Base-by-base conservation (phyloP, 23 tunicate species). In the Aplidium turbinatum region DNA sequence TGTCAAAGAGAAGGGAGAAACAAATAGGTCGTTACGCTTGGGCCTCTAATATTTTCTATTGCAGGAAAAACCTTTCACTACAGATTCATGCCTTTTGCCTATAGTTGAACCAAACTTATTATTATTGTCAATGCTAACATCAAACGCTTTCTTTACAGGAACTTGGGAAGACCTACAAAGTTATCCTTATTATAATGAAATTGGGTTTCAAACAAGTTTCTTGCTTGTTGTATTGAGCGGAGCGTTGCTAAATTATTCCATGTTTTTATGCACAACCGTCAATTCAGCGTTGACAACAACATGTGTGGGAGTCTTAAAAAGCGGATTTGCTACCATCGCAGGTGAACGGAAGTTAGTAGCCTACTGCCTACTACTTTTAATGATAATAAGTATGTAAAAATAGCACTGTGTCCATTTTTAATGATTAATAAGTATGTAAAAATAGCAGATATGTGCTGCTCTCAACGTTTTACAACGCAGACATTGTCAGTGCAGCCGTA, bases 201-300 rank as follows among this genome's bases (percentile, higher is more conserved):
- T 52, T 31, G 26, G 57, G 38, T 83, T 93, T 58, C 9, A 75
- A 35, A 4, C 66, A 33, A 58, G 80, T n/a, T 82, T 93, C 32
- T 4, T 76, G 3, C 3, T 82, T 1, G 86, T 93, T 6, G 66
- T 84, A 5, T 42, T 54, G 0, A 76, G 76, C 4, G 98, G 98
- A n/a, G 80, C 88, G 24, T 47, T 93, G 3, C 79, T 93, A 16
- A 94, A 80, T 36, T 94, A 87, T 40, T 94, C 99, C 16, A 82
- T 87, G 90, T 94, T 94, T 40, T 86, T 94, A n/a, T 94, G 99
- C 74, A 94, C 99, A 0, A 94, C 95, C 20, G 80, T 76, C 72
- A 94, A 87, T 33, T 94, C 99, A 2, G 99, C 99, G 16, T 62
- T 94, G 0, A 87, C 95, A 6, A 94, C 99, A 18, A 35, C 96